Evolutionary conservation across 92 coral and sea anemone species (phyloP).

Genomic region (Zoanthus sociatus): DNA sequence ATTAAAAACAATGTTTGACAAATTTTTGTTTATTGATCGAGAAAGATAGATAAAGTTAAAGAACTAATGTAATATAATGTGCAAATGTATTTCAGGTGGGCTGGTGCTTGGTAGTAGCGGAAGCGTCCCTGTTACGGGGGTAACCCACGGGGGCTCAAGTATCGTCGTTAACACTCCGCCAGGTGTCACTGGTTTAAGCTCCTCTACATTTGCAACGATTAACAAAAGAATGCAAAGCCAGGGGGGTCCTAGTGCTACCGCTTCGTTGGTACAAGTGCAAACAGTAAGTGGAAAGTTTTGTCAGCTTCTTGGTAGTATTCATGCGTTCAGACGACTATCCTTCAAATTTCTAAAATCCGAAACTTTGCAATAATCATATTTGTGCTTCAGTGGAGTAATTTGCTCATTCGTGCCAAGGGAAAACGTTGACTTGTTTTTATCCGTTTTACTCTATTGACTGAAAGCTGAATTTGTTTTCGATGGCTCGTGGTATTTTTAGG

Average conservation of each 20-base stretch:
- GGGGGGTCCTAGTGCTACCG: slow-evolving; percentile 57
- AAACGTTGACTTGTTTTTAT: neutral
- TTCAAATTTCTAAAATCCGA: neutral
- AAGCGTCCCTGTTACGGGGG: slow-evolving; percentile 66
- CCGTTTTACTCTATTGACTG: neutral
- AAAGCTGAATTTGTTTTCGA: neutral
- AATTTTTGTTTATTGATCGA: too few relatives aligned
- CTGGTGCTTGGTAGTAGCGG: slow-evolving; percentile 71
- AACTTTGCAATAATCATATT: neutral
- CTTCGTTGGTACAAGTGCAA: slow-evolving; percentile 73
- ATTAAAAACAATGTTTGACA: too few relatives aligned
- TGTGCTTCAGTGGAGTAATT: neutral
- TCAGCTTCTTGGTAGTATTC: neutral
- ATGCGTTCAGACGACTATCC: neutral
- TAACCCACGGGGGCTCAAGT: slow-evolving; percentile 75
- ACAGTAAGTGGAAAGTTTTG: slow-evolving; percentile 53
- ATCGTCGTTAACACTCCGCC: slow-evolving; percentile 95
- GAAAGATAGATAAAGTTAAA: too few relatives aligned
- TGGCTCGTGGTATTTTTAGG: neutral
- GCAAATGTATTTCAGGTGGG: slow-evolving; percentile 34
- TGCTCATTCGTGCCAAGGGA: neutral
- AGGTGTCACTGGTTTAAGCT: slow-evolving; percentile 78
- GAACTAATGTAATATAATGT: too few relatives aligned
- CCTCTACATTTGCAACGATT: slow-evolving; percentile 88
- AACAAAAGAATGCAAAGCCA: slow-evolving; percentile 94